Conservation (phyloP, 2,797 vertebrate genomes). For the Chromobotia macracanthus region DNA sequence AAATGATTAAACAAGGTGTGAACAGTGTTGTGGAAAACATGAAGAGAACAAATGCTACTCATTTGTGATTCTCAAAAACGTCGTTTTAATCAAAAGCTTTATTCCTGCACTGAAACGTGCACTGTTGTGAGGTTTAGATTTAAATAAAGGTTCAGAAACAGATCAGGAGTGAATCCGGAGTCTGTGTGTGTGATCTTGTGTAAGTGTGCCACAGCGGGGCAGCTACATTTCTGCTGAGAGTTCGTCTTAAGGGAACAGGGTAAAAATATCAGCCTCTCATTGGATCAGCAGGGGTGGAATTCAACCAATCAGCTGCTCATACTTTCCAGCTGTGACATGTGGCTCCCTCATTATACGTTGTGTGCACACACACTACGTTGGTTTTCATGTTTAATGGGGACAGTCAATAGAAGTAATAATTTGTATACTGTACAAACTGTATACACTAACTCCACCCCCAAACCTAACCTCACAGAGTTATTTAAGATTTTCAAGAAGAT, state of each 20-base stretch:
- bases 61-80: background rate
- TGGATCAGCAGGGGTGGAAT: conserved; percentile 23
- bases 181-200: background rate
- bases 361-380: background rate
- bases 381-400: too few species aligned
- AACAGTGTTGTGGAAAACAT: background rate
- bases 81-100: background rate
- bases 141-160: background rate
- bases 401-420: too few species aligned
- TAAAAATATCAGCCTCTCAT: conserved; percentile 44
- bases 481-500: too few species aligned
- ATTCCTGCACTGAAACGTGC: background rate
- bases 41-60: background rate
- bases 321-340: conserved; percentile 38
- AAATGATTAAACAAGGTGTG: background rate
- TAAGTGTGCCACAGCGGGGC: conserved; percentile 16
- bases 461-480: too few species aligned
- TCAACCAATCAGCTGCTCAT: conserved; percentile 40
- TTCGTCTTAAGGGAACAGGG: conserved; percentile 27
- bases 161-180: background rate
- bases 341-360: background rate
- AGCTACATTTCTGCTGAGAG: conserved; percentile 15
- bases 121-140: too few species aligned
- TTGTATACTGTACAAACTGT: background rate
- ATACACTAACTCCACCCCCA: too few species aligned